Percentiles rank a stretch among this genome's conserved stretches.
These are phyloP conservation scores for Lymantria monacha DNA, from an alignment of 2,888 invertebrate species.

Conservation along the genomic window DNA sequence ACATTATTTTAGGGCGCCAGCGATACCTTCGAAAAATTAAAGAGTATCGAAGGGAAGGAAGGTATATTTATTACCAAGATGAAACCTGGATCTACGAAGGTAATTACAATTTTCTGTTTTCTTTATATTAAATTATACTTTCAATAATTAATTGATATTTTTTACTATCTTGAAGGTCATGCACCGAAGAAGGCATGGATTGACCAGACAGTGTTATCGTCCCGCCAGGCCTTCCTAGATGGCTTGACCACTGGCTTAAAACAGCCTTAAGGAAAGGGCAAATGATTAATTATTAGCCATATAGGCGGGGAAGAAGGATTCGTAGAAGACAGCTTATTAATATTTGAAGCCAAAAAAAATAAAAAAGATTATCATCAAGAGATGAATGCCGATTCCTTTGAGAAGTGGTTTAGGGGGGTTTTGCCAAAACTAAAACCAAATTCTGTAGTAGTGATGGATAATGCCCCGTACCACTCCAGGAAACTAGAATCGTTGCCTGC, in stretches of 20 bases:
- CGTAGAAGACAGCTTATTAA: constrained; percentile 6
- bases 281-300: constrained; percentile 6
- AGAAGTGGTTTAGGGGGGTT: constrained; percentile 2
- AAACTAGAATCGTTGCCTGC: background rate
- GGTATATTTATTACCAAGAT: constrained; percentile 1
- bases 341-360: constrained; percentile 10
- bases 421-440: background rate
- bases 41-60: constrained; percentile 12
- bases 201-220: constrained; percentile 14
- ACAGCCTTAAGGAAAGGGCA: constrained; percentile 5
- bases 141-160: constrained; percentile 8
- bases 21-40: constrained; percentile 1
- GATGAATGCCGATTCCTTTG: constrained; percentile 6
- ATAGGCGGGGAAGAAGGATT: constrained; percentile 6
- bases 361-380: constrained; percentile 10
- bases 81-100: constrained; percentile 12
- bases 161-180: constrained; percentile 19
- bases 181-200: constrained; percentile 23
- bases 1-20: constrained; percentile 22
- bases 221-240: constrained; percentile 25
- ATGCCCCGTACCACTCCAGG: background rate
- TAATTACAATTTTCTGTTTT: constrained; percentile 6
- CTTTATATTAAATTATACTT: constrained; percentile 7
- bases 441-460: background rate
- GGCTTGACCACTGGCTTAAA: constrained; percentile 17